Evolutionary conservation across 2,888 invertebrate genomes (phyloP), one percentile per base, ranked within the genome.

Genomic region (Microplitis deprimator): DNA sequence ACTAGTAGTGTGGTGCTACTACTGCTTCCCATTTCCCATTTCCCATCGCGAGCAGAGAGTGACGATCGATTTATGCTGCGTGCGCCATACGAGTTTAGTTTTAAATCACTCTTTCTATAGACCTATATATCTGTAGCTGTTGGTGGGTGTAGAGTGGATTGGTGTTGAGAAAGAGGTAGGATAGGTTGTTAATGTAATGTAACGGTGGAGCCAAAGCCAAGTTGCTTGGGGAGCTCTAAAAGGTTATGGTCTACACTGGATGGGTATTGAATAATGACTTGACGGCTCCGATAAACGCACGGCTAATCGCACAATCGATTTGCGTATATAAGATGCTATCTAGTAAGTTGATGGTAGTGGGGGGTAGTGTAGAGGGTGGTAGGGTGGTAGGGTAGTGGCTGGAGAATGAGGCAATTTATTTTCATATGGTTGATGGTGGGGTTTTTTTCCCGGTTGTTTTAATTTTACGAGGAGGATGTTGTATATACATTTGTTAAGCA

Each of bases 31-130:
- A 29, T 13, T 39, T n/a, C 17, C 5, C 17, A 16, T 39, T 64
- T 50, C 73, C 59, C 73, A 67, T 67, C 59, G 50, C 38, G n/a
- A 16, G 41, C 60, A 16, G 70, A 39, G 62, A 60, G 39, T 40
- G n/a, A 65, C 73, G 67, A 73, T 73, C 73, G 73, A 73, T 73
- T 73, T 73, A 73, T 67, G 67, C 73, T 73, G 73, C 73, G 73
- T 73, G 73, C 73, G 73, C 73, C 64, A 39, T 20, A 17, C 10
- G 64, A 41, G 40, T 65, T 20, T 65, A 13, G 38, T 20, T 65
- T 65, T 38, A 65, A 65, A 20, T 65, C 65, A 29, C 29, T 29
- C 29, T 29, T 29, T 29, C 3, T 29, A 29, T 29, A 29, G 29
- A 29, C 29, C 3, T 29, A 29, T 29, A 29, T 29, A 29, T 29